Percentiles rank a stretch among this genome's conserved stretches.
These are phyloP conservation scores for Crotophaga sulcirostris DNA, from an alignment of 2,113 vertebrate genomes.

Conservation along the genomic window DNA sequence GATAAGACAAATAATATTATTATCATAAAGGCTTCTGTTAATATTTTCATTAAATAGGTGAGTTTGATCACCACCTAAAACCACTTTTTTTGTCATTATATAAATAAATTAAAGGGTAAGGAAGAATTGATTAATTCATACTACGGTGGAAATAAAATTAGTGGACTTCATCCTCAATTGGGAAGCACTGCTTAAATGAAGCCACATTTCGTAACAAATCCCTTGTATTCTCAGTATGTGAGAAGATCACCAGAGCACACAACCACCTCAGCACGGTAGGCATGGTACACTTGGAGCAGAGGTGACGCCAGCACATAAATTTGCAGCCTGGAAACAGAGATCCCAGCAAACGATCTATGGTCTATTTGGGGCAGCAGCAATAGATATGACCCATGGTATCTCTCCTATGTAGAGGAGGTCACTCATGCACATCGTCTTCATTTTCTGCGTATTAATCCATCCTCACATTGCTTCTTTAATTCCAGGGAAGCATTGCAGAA, in stretches of 20 bases:
- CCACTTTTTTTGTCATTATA: neutral
- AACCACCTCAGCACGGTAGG: neutral
- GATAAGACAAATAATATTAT: neutral
- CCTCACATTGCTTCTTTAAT: neutral
- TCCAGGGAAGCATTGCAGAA: neutral
- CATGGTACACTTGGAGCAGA: neutral
- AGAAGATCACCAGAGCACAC: neutral
- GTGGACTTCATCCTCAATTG: neutral
- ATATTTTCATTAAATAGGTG: neutral
- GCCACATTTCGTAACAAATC: neutral
- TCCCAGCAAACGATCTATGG: neutral
- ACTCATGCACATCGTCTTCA: neutral
- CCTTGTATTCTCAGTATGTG: fast-evolving
- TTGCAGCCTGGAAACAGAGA: neutral
- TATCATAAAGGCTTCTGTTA: neutral
- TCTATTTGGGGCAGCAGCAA: neutral
- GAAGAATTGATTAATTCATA: neutral
- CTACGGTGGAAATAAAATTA: neutral
- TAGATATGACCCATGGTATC: neutral
- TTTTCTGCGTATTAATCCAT: neutral
- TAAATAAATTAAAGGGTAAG: neutral
- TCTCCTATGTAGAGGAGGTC: neutral
- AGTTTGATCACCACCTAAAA: neutral
- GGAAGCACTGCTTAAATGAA: neutral
- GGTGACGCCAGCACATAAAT: neutral